Base-by-base conservation (phyloP, 1,140 invertebrate species). In the Sitobion miscanthi region DNA sequence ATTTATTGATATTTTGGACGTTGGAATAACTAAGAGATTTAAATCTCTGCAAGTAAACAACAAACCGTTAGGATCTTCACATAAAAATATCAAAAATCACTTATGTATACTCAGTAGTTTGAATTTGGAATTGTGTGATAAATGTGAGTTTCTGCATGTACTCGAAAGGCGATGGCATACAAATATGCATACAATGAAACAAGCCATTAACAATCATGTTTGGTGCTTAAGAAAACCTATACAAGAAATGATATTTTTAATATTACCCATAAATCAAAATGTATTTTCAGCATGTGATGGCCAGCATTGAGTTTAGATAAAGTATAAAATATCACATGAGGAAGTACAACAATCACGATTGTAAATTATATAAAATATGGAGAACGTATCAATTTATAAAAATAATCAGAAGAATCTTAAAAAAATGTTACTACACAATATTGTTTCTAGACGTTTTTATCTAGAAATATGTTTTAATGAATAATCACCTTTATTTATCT, bases 401-500 rank as follows among this genome's bases (percentile, higher is more conserved):
- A 77, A 14, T 14, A n/a, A 77, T 69, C 30, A 5, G 30, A 77
- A 42, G 42, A 38, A n/a, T 77, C 30, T 77, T 17, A 2, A n/a
- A 77, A 62, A 57, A 77, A 77, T n/a, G 30, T 77, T 77, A n/a
- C 17, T 3, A n/a, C n/a, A 77, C 62, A 35, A 77, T 77, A n/a
- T 38, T 38, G 20, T 77, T 69, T 77, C 14, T 77, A n/a, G 1
- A 77, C 14, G n/a, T n/a, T n/a, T 77, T 77, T 17, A n/a, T 77
- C 62, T 17, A n/a, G 14, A 77, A 77, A 77, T n/a, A n/a, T 17
- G 30, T n/a, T n/a, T 77, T 17, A n/a, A n/a, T 77, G 14, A 77
- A 77, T 77, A 77, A 77, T 77, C 62, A 77, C 62, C n/a, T 77
- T 77, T 17, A 77, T 77, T 77, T 77, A 77, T 77, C n/a, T n/a